Evolutionary conservation across 2,888 invertebrate genomes (phyloP), one percentile per base, ranked within the genome.

Genomic region (Alsophila aescularia): DNA sequence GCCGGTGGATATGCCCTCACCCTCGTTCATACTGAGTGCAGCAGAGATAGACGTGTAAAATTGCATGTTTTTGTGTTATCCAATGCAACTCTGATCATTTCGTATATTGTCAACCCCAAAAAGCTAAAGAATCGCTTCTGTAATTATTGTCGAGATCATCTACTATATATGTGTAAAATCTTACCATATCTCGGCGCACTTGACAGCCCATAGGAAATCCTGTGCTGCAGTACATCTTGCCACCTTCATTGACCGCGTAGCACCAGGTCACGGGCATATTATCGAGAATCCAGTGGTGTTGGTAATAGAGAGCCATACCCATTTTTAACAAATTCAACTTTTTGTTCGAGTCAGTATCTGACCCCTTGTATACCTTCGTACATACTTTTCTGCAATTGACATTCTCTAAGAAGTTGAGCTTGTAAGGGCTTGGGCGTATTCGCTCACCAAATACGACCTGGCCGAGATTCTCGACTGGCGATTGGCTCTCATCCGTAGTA

Each of bases 231-330:
- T 96, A 97, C 58, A 94, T 95, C 66, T 94, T 93, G 12, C 93
- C 93, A 37, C 86, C 88, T 64, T 95, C 94, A 69, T 94, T 95
- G 58, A 96, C 95, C 51, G 94, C 77, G 83, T 98, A 98, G 84
- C 99, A 99, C 96, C 98, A 99, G 0, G 99, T 99, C 0, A 99
- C 97, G 0, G 99, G 99, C 99, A 99, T 99, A 82, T 99, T 99
- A 87, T 99, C 99, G 60, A 97, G 93, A 72, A 98, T 97, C 99
- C 99, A 99, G 85, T 99, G 99, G 87, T 99, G 99, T 74, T 99
- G 98, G 85, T 99, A 99, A 84, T 99, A 99, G 48, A 98, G 92
- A 56, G 96, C 95, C 93, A 98, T 98, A 57, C 98, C 99, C 89
- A 96, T 96, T 81, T 96, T 96, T 54, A 99, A 90, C 12, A 96